phyloP scores from a whole-genome alignment of 2,888 invertebrate genomes.

The Epistrophella euchroma region DNA sequence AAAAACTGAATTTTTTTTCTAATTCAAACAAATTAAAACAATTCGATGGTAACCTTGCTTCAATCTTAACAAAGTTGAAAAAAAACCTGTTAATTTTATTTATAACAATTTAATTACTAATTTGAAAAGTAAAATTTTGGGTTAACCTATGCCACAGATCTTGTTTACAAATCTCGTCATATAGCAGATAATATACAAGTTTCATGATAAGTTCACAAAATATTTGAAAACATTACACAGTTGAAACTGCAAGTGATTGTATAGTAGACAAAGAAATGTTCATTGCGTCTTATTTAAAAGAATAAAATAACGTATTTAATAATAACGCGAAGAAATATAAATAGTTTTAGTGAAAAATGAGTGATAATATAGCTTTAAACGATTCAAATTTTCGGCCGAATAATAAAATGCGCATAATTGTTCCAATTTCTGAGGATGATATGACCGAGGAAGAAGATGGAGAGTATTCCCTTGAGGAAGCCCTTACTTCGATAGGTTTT shows the following conservation, averaged over 20 bases:
- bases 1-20: too few species aligned
- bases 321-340: background rate
- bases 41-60: background rate
- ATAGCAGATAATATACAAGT: background rate
- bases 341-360: background rate
- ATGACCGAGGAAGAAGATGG: background rate
- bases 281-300: background rate
- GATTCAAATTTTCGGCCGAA: background rate
- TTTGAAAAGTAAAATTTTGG: background rate
- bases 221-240: background rate
- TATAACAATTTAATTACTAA: background rate
- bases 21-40: background rate
- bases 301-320: background rate
- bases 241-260: background rate
- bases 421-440: conserved; percentile 10
- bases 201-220: background rate
- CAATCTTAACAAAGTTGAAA: background rate
- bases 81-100: background rate
- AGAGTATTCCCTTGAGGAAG: conserved; percentile 48
- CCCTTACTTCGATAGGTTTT: conserved; percentile 55
- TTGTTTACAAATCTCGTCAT: background rate
- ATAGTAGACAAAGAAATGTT: background rate
- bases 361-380: conserved; percentile 25
- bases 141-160: background rate
- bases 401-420: background rate